phyloP scores from a whole-genome alignment of 2,888 invertebrate genomes.

The Rhingia campestris region DNA sequence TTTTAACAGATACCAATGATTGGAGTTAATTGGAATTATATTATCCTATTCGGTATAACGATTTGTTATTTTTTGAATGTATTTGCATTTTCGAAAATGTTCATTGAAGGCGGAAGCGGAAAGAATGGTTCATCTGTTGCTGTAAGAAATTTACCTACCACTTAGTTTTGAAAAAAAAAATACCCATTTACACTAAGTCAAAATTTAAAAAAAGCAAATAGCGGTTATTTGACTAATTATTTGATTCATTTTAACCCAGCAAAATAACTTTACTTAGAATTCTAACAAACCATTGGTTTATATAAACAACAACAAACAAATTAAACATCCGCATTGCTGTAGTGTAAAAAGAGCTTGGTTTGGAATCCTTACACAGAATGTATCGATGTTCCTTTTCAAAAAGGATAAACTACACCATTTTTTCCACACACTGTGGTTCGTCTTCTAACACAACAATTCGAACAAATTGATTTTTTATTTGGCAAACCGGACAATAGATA shows the following conservation, averaged over 20 bases:
- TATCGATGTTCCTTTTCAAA: background rate
- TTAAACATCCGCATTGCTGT: slow-evolving; percentile 47
- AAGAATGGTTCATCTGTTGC: slow-evolving; percentile 98
- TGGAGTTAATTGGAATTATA: slow-evolving; percentile 80
- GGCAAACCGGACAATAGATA: background rate
- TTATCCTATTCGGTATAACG: slow-evolving; percentile 81
- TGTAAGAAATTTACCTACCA: slow-evolving; percentile 82
- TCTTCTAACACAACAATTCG: slow-evolving; percentile 33
- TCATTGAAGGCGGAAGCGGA: slow-evolving; percentile 93
- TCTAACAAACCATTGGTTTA: slow-evolving; percentile 12
- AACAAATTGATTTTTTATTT: background rate
- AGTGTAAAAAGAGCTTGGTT: slow-evolving; percentile 48
- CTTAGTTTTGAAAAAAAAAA: slow-evolving; percentile 9
- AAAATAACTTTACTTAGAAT: background rate
- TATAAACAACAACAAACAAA: background rate
- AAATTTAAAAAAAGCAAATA: background rate
- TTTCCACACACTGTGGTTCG: slow-evolving; percentile 30
- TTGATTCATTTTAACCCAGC: slow-evolving; percentile 29
- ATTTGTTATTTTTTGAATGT: slow-evolving; percentile 84
- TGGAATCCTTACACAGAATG: slow-evolving; percentile 13
- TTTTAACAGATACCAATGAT: slow-evolving; percentile 81
- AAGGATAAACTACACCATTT: background rate
- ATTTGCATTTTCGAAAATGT: slow-evolving; percentile 88
- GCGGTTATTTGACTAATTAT: slow-evolving; percentile 28
- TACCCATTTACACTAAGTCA: background rate